Evolutionary conservation across 1,140 invertebrate genomes (phyloP), one percentile per base, ranked within the genome.

Genomic region (Lineus longissimus): DNA sequence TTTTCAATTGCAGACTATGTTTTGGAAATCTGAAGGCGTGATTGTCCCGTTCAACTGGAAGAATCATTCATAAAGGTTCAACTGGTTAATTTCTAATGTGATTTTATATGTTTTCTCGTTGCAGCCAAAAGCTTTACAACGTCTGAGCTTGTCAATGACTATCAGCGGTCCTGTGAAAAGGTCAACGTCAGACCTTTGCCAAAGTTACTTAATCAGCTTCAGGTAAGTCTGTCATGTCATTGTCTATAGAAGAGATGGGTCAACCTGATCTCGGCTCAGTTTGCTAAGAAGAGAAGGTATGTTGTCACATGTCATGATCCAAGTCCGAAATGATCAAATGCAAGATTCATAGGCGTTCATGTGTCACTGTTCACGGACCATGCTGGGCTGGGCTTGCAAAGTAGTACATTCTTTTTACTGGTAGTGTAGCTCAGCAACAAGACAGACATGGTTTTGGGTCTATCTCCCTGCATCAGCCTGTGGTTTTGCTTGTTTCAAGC

Each of bases 161-260:
- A 92, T 79, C 82, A 85, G 71, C 83, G 85, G 69, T 88, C 90
- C 36, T 93, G 90, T 79, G 78, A 84, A 57, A 86, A 86, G 70
- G 88, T 92, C 83, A 80, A 82, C 69, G 87, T 89, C 29, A 79
- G 86, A 72, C 88, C 90, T 30, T 79, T 91, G 57, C 82, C 86
- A 61, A 85, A 81, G 65, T 85, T 93, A 62, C 68, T 91, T 66
- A 83, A 88, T 61, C 91, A 92, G 74, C 83, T 93, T 68, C 85
- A 89, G 83, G 86, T 87, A 77, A 81, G 68, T 29, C 55, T 64
- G 31, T 15, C 19, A 19, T 29, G 41, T n/a, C 7, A 40, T 33
- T 1, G 45, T 30, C 29, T n/a, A 55, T n/a, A 23, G 61, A 64
- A 40, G 25, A 31, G 27, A 9, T 64, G 23, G n/a, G 7, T n/a